Evolutionary conservation across 1,140 invertebrate species (phyloP), one percentile per base, ranked within the genome.

Genomic region (Piezodorus guildinii): DNA sequence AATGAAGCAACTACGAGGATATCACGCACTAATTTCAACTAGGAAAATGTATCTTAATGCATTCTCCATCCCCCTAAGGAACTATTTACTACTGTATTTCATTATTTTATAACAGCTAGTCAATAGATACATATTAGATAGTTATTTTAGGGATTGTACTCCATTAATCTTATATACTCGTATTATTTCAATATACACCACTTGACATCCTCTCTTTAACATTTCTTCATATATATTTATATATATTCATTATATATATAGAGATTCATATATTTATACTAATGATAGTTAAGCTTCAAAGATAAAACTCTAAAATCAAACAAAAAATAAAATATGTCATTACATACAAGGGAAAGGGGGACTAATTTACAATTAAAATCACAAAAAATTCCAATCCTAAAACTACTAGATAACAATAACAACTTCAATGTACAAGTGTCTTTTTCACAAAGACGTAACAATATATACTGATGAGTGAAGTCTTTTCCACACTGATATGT

Each of bases 271-370:
- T 56, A 49, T 49, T 27, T 27, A 27, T 25, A 56, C 52, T 56
- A 56, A 56, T 23, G 17, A 39, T 39, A 39, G 23, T 56, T 56
- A 56, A 23, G 52, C 17, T 25, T 56, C 52, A 56, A 23, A 23
- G 23, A 56, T 56, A 56, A 56, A 56, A 56, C 17, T 56, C 52
- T 56, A 56, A 56, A 25, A 23, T 56, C 52, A 56, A 56, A 56
- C 52, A 56, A 56, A 25, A 23, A 56, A 56, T 23, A 23, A 56
- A 56, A 56, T 25, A 56, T 56, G 17, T 56, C 23, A 56, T 56
- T 56, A 56, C 23, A 56, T 56, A 25, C 52, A 56, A 56, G 23
- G 23, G 52, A 23, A 54, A 15, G 19, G 52, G 17, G 23, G 19
- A 23, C 17, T 56, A 56, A 56, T 56, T 23, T 23, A 56, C 17